These are phyloP conservation scores for Ctenoplectra terminalis DNA, from an alignment of 1,140 invertebrate species.

Conservation along the genomic window DNA sequence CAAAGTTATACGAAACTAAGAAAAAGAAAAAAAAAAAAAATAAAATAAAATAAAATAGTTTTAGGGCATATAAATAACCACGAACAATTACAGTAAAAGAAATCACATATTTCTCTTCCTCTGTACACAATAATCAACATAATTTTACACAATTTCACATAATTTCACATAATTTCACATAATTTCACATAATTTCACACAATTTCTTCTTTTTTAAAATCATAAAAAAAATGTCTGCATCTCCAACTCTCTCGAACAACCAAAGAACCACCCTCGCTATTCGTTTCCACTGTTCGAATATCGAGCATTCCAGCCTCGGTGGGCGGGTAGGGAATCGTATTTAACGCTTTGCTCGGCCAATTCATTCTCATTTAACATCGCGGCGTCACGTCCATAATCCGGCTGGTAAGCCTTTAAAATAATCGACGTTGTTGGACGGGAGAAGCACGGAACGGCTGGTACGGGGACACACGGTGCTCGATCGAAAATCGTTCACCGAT, in stretches of 20 bases:
- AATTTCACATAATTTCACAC: too few species aligned
- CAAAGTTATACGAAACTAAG: too few species aligned
- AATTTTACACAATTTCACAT: too few species aligned
- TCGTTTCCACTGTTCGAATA: neutral
- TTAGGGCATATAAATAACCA: too few species aligned
- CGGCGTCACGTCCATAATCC: conserved; percentile 76
- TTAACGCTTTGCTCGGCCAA: conserved; percentile 56
- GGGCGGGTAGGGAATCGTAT: conserved; percentile 21
- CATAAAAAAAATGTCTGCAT: neutral
- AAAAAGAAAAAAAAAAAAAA: too few species aligned
- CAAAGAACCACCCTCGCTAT: neutral
- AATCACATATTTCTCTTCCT: too few species aligned
- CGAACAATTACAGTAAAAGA: too few species aligned
- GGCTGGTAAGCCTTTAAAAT: conserved; percentile 80
- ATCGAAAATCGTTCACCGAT: conserved; percentile 68
- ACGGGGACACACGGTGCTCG: conserved; percentile 26
- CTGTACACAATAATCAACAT: too few species aligned
- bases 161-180: too few species aligned
- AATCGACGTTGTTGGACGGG: conserved; percentile 70
- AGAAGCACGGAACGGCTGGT: neutral
- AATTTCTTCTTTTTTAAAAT: neutral
- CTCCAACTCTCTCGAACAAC: neutral
- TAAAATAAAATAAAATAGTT: too few species aligned
- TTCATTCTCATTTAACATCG: conserved; percentile 72
- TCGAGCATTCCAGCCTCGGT: too few species aligned